phyloP scores from a whole-genome alignment of 2,113 vertebrate genomes.

The Spermophilus dauricus region DNA sequence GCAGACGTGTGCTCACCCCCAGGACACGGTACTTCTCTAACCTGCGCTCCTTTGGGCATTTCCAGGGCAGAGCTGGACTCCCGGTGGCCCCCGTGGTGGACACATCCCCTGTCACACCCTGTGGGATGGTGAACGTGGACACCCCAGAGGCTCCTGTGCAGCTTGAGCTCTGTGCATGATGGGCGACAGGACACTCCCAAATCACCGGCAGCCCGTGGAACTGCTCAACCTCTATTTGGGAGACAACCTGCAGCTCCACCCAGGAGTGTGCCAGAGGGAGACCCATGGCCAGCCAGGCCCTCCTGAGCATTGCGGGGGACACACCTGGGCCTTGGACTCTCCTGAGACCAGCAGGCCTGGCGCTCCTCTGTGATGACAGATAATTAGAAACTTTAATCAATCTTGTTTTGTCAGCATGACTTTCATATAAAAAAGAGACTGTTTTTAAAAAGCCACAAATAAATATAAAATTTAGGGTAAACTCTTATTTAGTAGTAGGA shows the following conservation, averaged over 20 bases:
- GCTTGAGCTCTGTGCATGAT: conserved; percentile 56
- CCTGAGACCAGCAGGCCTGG: too few relatives aligned
- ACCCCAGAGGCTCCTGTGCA: background rate
- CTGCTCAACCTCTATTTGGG: background rate
- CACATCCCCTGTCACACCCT: fast-evolving
- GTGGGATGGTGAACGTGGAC: conserved; percentile 47
- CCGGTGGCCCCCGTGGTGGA: background rate
- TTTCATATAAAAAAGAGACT: too few relatives aligned
- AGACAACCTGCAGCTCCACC: conserved; percentile 1
- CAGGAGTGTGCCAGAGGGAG: background rate
- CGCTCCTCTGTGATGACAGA: too few relatives aligned
- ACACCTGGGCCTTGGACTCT: too few relatives aligned
- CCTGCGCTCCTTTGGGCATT: conserved; percentile 17
- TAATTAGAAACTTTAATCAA: too few relatives aligned
- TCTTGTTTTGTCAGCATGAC: too few relatives aligned
- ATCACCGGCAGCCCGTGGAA: background rate
- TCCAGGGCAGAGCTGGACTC: conserved; percentile 42
- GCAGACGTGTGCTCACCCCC: background rate
- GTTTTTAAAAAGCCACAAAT: too few relatives aligned
- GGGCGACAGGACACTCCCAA: conserved; percentile 48
- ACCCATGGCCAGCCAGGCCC: fast-evolving
- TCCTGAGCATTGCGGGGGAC: too few relatives aligned
- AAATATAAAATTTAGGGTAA: too few relatives aligned
- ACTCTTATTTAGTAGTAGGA: too few relatives aligned
- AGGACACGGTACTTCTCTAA: background rate